Conservation (phyloP, 2,888 invertebrate species). For the Philhelius pedissequus region DNA sequence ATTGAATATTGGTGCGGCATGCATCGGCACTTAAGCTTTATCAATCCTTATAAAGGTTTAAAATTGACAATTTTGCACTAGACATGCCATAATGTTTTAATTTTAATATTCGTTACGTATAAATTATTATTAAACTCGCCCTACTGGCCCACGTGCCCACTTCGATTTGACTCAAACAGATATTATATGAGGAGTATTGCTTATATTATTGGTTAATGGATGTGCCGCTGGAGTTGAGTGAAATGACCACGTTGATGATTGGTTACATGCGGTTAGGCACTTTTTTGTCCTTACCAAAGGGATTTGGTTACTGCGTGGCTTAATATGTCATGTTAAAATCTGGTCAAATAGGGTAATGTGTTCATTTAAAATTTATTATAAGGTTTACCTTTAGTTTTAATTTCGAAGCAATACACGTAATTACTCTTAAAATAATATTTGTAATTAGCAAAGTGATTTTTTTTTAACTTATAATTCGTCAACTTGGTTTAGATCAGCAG, state of each 20-base stretch:
- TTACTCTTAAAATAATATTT: no score
- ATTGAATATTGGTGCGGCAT: slow-evolving; percentile 55
- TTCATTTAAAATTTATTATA: background rate
- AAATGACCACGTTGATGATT: slow-evolving; percentile 48
- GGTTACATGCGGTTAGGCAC: slow-evolving; percentile 25
- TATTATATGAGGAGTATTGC: background rate
- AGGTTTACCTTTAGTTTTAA: no score
- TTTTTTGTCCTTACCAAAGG: background rate
- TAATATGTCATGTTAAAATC: background rate
- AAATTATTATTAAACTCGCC: slow-evolving; percentile 22
- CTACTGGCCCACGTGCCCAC: no score
- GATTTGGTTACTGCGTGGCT: background rate
- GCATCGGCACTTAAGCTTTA: slow-evolving; percentile 58
- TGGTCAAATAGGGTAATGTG: background rate
- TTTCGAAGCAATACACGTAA: no score
- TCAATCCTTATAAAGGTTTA: slow-evolving; percentile 63
- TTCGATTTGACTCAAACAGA: background rate
- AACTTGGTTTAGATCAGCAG: no score
- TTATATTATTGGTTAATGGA: background rate
- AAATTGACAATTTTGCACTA: slow-evolving; percentile 65
- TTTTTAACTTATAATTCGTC: no score
- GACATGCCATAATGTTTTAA: slow-evolving; percentile 51
- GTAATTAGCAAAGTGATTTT: no score
- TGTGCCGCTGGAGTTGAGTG: background rate
- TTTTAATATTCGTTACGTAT: no score